phyloP scores from a whole-genome alignment of 2,888 invertebrate species.

The Lissonota sp. region DNA sequence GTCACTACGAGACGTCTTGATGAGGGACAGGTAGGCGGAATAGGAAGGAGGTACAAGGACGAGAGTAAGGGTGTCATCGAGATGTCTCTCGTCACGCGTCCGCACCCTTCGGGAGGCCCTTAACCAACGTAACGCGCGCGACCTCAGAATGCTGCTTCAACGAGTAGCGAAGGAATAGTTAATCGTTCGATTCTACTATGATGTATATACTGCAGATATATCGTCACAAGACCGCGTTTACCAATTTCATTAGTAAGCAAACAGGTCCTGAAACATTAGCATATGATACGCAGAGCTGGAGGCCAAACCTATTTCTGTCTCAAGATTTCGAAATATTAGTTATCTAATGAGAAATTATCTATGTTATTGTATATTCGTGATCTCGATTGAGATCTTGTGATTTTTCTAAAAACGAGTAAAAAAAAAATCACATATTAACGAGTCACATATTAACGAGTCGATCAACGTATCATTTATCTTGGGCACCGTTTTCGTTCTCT shows the following conservation, averaged over 20 bases:
- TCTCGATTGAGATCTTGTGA: no score
- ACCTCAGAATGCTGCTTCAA: neutral
- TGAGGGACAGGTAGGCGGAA: constrained; percentile 7
- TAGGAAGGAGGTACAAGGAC: neutral
- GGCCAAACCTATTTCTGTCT: neutral
- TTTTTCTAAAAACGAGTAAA: no score
- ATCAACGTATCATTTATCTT: no score
- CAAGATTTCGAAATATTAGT: no score
- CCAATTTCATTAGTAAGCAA: constrained; percentile 36
- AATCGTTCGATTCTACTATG: constrained; percentile 22
- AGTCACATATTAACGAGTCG: no score
- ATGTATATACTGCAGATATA: no score
- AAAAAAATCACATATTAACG: no score
- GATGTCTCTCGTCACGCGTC: constrained; percentile 40
- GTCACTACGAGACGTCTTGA: constrained; percentile 17
- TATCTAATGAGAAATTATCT: no score
- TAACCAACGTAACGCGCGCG: constrained; percentile 13
- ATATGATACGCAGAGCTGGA: no score
- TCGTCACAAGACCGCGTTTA: neutral
- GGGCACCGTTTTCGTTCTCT: no score
- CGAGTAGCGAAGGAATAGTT: constrained; percentile 35
- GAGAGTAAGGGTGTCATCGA: constrained; percentile 10
- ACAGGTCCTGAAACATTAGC: constrained; percentile 2
- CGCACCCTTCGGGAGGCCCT: constrained; percentile 38
- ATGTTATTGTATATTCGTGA: no score